Percentiles rank a stretch among this genome's conserved stretches.
Conservation (phyloP, 2,888 invertebrate genomes). For the Chorisops tibialis region DNA sequence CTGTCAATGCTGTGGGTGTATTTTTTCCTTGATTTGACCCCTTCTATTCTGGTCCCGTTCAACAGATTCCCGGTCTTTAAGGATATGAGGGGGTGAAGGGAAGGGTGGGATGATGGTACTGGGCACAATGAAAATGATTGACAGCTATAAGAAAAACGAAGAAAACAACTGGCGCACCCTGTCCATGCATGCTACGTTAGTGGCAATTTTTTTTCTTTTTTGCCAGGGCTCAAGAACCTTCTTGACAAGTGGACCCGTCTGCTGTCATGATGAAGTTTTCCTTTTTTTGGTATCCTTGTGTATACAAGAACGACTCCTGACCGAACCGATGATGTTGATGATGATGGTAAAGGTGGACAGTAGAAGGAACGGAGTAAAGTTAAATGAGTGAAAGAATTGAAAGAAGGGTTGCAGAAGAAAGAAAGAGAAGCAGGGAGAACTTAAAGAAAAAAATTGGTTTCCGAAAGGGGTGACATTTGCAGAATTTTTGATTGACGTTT, state of each 20-base stretch:
- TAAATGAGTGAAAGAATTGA: background rate
- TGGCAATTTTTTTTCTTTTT: background rate
- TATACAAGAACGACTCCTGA: background rate
- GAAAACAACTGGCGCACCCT: constrained; percentile 8
- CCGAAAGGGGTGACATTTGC: constrained; percentile 27
- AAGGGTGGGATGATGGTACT: background rate
- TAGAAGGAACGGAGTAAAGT: background rate
- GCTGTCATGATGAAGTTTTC: background rate
- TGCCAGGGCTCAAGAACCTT: background rate
- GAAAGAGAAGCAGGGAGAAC: background rate
- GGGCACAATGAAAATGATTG: constrained; percentile 24
- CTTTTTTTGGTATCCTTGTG: background rate
- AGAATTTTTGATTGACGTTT: constrained; percentile 26
- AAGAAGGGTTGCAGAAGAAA: background rate
- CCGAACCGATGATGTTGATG: constrained; percentile 11
- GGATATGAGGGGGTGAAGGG: background rate
- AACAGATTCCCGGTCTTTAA: constrained; percentile 3
- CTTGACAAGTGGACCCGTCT: constrained; percentile 21
- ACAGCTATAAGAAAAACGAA: constrained; percentile 9
- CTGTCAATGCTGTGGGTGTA: background rate
- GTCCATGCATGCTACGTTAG: background rate
- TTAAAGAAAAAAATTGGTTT: constrained; percentile 14
- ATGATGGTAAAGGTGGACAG: background rate
- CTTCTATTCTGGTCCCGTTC: background rate
- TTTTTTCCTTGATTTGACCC: constrained; percentile 9